Conservation (phyloP, 1,140 invertebrate genomes). For the Elysia chlorotica region DNA sequence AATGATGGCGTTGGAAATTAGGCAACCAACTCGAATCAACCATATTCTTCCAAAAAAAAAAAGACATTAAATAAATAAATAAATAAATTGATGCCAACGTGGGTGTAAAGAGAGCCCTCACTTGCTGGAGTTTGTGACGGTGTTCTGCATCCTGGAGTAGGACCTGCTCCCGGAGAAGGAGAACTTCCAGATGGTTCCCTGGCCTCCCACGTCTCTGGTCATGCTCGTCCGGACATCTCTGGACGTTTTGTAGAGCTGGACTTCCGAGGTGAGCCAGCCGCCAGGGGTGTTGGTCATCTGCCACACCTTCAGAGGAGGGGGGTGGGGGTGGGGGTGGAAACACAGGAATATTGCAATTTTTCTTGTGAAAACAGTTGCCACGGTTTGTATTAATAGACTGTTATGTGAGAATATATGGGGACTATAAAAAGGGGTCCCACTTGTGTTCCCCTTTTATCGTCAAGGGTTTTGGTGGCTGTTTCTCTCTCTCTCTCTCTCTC, state of each 20-base stretch:
- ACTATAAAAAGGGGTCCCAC: no score
- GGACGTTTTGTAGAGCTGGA: conserved; percentile 17
- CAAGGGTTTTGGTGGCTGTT: neutral
- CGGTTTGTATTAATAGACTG: no score
- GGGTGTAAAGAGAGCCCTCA: conserved; percentile 9
- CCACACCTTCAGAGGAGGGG: neutral
- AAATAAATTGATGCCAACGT: neutral
- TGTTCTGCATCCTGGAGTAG: conserved; percentile 19
- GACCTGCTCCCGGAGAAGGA: conserved; percentile 24
- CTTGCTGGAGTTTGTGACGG: conserved; percentile 11
- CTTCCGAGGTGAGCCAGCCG: conserved; percentile 12
- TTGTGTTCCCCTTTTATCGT: no score
- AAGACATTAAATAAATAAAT: no score
- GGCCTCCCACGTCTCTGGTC: neutral
- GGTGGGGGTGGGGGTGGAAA: neutral
- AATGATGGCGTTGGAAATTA: no score
- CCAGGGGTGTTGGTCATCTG: conserved; percentile 13
- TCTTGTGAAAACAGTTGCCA: neutral
- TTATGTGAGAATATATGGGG: no score
- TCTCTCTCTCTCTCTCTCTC: neutral
- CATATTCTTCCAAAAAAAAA: no score
- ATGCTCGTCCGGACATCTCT: conserved; percentile 7
- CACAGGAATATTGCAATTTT: neutral
- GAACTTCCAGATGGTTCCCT: conserved; percentile 7
- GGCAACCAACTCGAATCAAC: no score